Percentiles rank a stretch among this genome's conserved stretches.
These are phyloP conservation scores for Drosophila rubida DNA, from an alignment of 2,888 invertebrate species.

Conservation along the genomic window DNA sequence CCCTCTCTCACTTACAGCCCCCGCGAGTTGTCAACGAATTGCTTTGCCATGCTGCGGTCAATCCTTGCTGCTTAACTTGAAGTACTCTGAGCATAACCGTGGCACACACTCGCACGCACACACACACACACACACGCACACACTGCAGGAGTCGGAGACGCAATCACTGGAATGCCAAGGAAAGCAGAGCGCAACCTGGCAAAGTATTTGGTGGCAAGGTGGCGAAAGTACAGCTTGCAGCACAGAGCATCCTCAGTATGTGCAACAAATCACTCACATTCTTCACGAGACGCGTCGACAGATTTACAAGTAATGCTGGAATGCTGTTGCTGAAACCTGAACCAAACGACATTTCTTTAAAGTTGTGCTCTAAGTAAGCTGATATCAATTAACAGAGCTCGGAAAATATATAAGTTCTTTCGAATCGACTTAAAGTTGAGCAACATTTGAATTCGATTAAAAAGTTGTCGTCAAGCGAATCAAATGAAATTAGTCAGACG, in stretches of 20 bases:
- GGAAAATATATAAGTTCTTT: too few relatives aligned
- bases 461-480: too few relatives aligned
- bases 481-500: too few relatives aligned
- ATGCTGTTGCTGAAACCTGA: neutral
- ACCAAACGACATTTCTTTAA: neutral
- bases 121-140: neutral
- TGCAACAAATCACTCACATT: conserved; percentile 13
- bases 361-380: too few relatives aligned
- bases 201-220: conserved; percentile 2
- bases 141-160: neutral
- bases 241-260: conserved; percentile 1
- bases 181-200: neutral
- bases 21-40: conserved; percentile 18
- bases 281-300: neutral
- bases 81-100: conserved; percentile 4
- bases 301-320: neutral
- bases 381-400: too few relatives aligned
- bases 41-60: conserved; percentile 19
- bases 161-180: neutral
- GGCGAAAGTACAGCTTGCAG: conserved; percentile 4
- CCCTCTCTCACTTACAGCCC: neutral
- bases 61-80: conserved; percentile 13
- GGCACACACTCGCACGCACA: neutral
- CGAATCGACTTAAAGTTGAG: too few relatives aligned
- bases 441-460: too few relatives aligned